These are phyloP conservation scores for Mantis religiosa DNA, from an alignment of 2,888 invertebrate genomes.

Conservation along the genomic window DNA sequence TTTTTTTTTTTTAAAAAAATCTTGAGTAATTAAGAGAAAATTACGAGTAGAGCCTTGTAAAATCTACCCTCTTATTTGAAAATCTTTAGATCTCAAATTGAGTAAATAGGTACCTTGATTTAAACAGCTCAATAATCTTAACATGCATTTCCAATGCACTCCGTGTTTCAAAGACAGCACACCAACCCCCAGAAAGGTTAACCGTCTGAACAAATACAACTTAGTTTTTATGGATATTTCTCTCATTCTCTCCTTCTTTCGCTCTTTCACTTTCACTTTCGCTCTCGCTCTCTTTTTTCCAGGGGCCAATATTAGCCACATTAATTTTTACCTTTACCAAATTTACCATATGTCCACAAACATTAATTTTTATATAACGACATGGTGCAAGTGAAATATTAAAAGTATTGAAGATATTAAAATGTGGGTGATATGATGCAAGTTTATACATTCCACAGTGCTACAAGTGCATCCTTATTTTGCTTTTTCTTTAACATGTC, in stretches of 20 bases:
- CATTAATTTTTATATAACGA: slow-evolving; percentile 9
- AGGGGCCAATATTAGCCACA: no score
- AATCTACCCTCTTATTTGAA: neutral
- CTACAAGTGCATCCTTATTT: neutral
- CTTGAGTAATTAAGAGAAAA: neutral
- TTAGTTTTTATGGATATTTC: neutral
- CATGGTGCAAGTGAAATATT: slow-evolving; percentile 17
- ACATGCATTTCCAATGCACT: neutral
- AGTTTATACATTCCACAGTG: slow-evolving; percentile 21
- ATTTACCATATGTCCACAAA: slow-evolving; percentile 1
- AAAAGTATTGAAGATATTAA: slow-evolving; percentile 16
- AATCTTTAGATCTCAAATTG: neutral
- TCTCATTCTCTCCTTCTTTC: neutral
- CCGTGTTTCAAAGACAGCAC: neutral
- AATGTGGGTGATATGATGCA: slow-evolving; percentile 13
- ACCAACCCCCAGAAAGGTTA: neutral
- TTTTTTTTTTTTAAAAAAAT: no score
- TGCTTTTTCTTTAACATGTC: neutral
- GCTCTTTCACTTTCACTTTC: neutral
- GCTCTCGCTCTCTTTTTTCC: no score
- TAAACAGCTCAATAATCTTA: neutral
- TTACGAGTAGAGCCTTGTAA: neutral
- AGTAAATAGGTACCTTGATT: neutral
- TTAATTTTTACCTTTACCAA: neutral
- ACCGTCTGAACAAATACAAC: neutral